Base-by-base conservation (phyloP, 2,888 invertebrate genomes). In the Watsonalla binaria region DNA sequence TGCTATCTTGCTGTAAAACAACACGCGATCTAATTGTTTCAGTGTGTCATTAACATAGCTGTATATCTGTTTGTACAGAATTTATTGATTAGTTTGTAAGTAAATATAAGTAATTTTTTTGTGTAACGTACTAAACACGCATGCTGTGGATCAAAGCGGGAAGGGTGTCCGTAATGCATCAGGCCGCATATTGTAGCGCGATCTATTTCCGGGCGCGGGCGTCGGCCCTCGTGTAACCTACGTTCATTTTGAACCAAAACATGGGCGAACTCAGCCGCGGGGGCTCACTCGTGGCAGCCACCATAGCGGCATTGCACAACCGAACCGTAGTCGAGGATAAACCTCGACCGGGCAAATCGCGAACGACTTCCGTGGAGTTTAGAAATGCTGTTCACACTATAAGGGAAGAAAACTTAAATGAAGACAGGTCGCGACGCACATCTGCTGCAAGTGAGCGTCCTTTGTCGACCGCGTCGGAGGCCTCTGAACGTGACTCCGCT, bases 251-350 rank as follows among this genome's bases (percentile, higher is more conserved):
- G 82, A 80, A 84, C 74, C 82, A 85, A 83, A 88, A 87, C 86
- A 90, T 90, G 90, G 89, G 90, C 70, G 91, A 91, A 86, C 80
- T 85, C 84, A 86, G 90, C 83, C 90, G 92, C 78, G 90, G 85
- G 80, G 91, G 92, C 79, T 90, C 92, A 74, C 87, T 93, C 63
- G 93, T 93, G 60, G 93, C 93, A 58, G 92, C 93, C 76, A 86
- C 88, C 77, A 88, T 86, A 74, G 90, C 87, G 65, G 83, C 84
- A 68, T 80, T 87, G 69, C 86, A 87, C 85, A 85, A 84, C 74
- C 88, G 88, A 58, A 74, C 81, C 64, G 77, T 78, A 62, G 78
- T 70, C 66, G 84, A 84, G 64, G 80, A 78, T 60, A 86, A 88
- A 74, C 65, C 74, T 66, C 80, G 75, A 57, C 60, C 77, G 66